Evolutionary conservation across 1,140 invertebrate species (phyloP).

Genomic region (Pantala flavescens): DNA sequence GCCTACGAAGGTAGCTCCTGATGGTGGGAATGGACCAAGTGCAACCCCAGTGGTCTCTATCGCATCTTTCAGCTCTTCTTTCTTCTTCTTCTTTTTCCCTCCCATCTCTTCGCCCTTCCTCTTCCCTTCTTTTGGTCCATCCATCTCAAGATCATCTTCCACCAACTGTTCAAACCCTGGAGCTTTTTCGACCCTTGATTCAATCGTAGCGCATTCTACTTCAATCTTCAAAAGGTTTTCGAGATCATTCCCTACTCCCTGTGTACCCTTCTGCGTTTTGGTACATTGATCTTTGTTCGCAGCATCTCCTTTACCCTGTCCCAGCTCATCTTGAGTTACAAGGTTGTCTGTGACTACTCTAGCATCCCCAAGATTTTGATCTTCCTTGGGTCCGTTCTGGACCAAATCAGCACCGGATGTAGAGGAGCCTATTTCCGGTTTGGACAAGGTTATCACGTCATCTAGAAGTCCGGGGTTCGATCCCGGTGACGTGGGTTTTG

Average conservation of each 20-base stretch:
- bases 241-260: conserved; percentile 32
- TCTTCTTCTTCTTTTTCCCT: conserved; percentile 37
- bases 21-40: conserved; percentile 49
- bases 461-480: conserved; percentile 31
- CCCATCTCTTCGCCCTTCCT: conserved; percentile 35
- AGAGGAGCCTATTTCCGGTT: conserved; percentile 15
- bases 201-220: conserved; percentile 39
- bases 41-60: conserved; percentile 16
- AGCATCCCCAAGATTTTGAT: too few relatives aligned
- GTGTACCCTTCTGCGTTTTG: neutral
- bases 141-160: conserved; percentile 57
- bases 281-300: neutral
- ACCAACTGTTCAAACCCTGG: conserved; percentile 67
- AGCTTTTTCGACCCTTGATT: conserved; percentile 36
- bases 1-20: conserved; percentile 50
- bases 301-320: conserved; percentile 21
- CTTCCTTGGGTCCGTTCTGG: too few relatives aligned
- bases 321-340: conserved; percentile 17
- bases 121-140: conserved; percentile 30
- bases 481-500: neutral
- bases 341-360: neutral
- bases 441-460: conserved; percentile 49
- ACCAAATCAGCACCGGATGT: too few relatives aligned
- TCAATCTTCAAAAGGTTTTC: conserved; percentile 44
- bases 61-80: neutral